These are phyloP conservation scores for Sinocyclocheilus anshuiensis DNA, from an alignment of 2,113 vertebrate species.

Conservation along the genomic window DNA sequence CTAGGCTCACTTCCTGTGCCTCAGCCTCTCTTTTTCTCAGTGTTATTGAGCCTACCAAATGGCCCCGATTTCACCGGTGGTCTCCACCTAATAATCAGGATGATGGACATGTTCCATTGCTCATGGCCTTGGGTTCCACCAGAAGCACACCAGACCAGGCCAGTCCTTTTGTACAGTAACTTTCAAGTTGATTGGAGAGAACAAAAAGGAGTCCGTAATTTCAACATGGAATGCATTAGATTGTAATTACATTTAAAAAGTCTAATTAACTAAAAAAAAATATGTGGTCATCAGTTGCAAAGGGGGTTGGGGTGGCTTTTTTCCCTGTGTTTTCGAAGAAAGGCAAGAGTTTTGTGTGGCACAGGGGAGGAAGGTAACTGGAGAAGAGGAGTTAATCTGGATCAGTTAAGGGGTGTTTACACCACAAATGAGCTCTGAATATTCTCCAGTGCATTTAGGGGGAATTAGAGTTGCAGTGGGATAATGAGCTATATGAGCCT, in stretches of 20 bases:
- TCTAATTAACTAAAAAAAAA: slow-evolving; percentile 68
- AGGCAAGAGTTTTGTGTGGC: slow-evolving; percentile 62
- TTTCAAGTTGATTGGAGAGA: slow-evolving; percentile 52
- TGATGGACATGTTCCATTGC: slow-evolving; percentile 80
- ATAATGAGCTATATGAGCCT: slow-evolving; percentile 74
- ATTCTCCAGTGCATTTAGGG: slow-evolving; percentile 71
- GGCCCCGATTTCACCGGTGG: slow-evolving; percentile 81
- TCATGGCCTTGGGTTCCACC: slow-evolving; percentile 80
- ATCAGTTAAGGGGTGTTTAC: slow-evolving; percentile 80
- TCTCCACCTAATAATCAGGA: slow-evolving; percentile 80
- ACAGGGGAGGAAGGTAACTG: slow-evolving; percentile 66
- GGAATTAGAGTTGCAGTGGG: slow-evolving; percentile 70
- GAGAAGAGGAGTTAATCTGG: slow-evolving; percentile 76
- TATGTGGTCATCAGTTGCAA: slow-evolving; percentile 66
- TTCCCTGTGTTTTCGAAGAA: slow-evolving; percentile 19
- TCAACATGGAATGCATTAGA: slow-evolving; percentile 68
- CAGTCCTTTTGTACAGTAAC: slow-evolving; percentile 55
- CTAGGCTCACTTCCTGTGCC: slow-evolving; percentile 87
- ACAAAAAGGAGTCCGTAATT: slow-evolving; percentile 59
- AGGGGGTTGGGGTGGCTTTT: slow-evolving; percentile 17
- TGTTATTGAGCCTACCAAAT: slow-evolving; percentile 83
- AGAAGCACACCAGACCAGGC: slow-evolving; percentile 66
- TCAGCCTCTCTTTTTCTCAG: slow-evolving; percentile 70
- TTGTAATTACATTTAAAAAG: slow-evolving; percentile 75
- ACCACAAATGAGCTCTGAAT: slow-evolving; percentile 78